Base-by-base conservation (phyloP, 1,140 invertebrate genomes). In the Vanessa atalanta region DNA sequence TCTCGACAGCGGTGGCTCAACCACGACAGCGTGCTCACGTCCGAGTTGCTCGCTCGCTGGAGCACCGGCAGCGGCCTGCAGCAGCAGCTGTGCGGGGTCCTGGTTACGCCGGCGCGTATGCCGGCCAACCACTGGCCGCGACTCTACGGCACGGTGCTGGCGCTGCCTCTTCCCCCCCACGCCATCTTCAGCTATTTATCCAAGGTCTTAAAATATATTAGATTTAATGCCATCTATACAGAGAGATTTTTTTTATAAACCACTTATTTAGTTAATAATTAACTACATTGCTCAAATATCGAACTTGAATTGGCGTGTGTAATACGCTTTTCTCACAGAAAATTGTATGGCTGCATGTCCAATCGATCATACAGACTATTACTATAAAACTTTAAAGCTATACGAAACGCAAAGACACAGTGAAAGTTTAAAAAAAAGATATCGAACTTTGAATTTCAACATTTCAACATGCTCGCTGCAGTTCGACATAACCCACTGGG, bases 401-500 rank as follows among this genome's bases (percentile, higher is more conserved):
- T n/a, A n/a, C n/a, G n/a, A n/a, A 1, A 20, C 1, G 20, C 0
- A 20, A 20, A 20, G 20, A 1, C 20, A 20, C 20, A 2, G 2
- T 31, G 26, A 31, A 31, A 6, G 3, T 6, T 31, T 31, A 9
- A 43, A 43, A 43, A 43, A 43, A 43, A 5, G 3, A 43, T 5
- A 11, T 5, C 37, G 37, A 43, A 43, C 37, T 9, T 43, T 43
- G 6, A 43, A 43, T 43, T 9, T 9, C 37, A 8, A n/a, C n/a
- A n/a, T n/a, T n/a, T n/a, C n/a, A 43, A 43, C 9, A 8, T 9
- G 6, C 2, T 61, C 47, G 51, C 43, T 60, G 11, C 65, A 91
- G 88, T 88, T 91, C 66, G 88, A 91, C 47, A 79, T 91, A 79
- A 14, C 65, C 8, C 73, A 75, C 1, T 88, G 85, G 83, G 72